Evolutionary conservation across 1,140 invertebrate genomes (phyloP), one percentile per base, ranked within the genome.

Genomic region (Platorchestia sp.): DNA sequence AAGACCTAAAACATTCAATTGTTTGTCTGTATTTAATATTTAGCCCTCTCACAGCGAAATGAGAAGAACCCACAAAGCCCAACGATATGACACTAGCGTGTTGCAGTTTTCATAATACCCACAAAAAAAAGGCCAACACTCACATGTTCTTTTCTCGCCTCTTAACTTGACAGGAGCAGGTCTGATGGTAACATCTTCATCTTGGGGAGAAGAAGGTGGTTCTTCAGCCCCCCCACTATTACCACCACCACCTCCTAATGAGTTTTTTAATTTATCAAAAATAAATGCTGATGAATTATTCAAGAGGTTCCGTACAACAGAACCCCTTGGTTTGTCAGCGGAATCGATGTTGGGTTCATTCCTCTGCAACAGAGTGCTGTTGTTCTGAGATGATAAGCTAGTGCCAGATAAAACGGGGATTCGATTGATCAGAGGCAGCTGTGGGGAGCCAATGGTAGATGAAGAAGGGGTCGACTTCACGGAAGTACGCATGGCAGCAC

Each of bases 131-230:
- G 6, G 47, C 47, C 47, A 10, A 10, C 6, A 90, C 87, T 90
- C 87, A 90, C 87, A 90, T 90, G 87, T 5, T 43, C 87, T 42
- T 27, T 90, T 90, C 41, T 90, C 87, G 41, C 87, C 87, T 43
- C 87, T 90, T 45, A 90, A 44, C 27, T 90, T 90, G 41, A 90
- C 87, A 43, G 87, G 87, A 42, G 87, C 87, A 90, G 87, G 87
- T 45, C 87, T 90, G 87, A 90, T 42, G 41, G 59, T 75, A 75
- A 75, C 59, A 75, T 75, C 59, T 27, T 75, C 59, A 75, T 75
- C 59, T 75, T 3, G 59, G 27, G 59, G 59, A 22, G 59, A 75
- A 3, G 59, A 36, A 75, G 59, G 59, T 36, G 14, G 59, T 36
- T 36, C 14, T 27, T 75, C 59, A 75, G 59, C 59, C 10, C 59